These are phyloP conservation scores for Prorops nasuta DNA, from an alignment of 1,140 invertebrate species.

Conservation along the genomic window DNA sequence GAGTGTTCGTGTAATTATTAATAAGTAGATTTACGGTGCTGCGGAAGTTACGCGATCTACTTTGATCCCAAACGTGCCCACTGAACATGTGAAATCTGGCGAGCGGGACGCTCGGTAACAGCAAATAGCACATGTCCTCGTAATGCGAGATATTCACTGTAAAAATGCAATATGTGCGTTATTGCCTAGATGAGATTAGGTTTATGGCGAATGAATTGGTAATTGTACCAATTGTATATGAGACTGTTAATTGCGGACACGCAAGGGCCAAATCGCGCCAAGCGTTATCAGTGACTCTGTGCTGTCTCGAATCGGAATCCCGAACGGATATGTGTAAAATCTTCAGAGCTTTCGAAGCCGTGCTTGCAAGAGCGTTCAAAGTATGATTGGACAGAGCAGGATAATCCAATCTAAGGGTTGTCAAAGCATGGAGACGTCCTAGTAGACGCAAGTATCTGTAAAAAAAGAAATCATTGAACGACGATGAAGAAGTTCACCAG, in stretches of 20 bases:
- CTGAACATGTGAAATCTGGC: conserved; percentile 50
- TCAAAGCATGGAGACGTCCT: conserved; percentile 38
- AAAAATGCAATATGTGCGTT: conserved; percentile 20
- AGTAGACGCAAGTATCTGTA: conserved; percentile 43
- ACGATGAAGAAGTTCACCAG: conserved; percentile 2
- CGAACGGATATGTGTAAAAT: conserved; percentile 42
- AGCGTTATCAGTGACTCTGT: conserved; percentile 38
- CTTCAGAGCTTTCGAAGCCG: conserved; percentile 33
- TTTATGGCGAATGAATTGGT: neutral
- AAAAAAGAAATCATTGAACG: neutral
- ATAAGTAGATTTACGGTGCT: conserved; percentile 49
- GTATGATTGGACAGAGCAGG: conserved; percentile 49
- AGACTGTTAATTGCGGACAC: conserved; percentile 46
- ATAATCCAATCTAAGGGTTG: conserved; percentile 47
- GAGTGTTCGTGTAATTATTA: conserved; percentile 44
- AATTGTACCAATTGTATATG: conserved; percentile 48
- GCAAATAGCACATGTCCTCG: conserved; percentile 49
- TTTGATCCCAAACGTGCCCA: conserved; percentile 54
- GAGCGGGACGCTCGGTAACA: conserved; percentile 51
- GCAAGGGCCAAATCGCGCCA: conserved; percentile 44
- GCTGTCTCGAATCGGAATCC: conserved; percentile 49
- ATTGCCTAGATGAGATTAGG: neutral
- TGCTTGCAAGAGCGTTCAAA: conserved; percentile 39
- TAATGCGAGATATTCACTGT: conserved; percentile 52
- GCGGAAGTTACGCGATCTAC: conserved; percentile 51